phyloP scores from a whole-genome alignment of 1,140 invertebrate genomes.

The Cydia pomonella region DNA sequence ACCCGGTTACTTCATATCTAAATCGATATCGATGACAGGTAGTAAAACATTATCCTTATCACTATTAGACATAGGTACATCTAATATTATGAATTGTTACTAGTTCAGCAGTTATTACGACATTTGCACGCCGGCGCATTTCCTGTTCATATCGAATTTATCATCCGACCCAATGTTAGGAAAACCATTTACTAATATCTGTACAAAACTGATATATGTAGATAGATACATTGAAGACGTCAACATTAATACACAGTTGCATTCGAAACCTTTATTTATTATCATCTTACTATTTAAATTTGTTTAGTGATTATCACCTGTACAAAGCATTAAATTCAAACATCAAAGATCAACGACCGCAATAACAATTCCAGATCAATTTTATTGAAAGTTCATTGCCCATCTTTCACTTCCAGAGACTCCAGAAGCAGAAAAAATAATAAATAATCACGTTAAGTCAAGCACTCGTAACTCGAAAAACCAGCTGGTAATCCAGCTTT shows the following conservation, averaged over 20 bases:
- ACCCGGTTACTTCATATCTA: constrained; percentile 14
- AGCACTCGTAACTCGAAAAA: neutral
- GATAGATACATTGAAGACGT: too few species aligned
- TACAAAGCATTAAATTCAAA: too few species aligned
- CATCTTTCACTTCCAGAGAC: neutral
- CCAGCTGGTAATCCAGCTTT: neutral
- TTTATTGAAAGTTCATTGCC: neutral
- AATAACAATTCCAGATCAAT: neutral
- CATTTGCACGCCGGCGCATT: neutral
- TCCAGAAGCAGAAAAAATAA: neutral
- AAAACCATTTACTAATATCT: neutral
- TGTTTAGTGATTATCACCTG: too few species aligned
- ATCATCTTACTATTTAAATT: too few species aligned
- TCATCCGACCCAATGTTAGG: neutral
- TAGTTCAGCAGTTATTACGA: neutral
- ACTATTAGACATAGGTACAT: neutral
- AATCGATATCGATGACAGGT: constrained; percentile 26
- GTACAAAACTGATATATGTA: neutral
- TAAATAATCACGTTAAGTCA: neutral
- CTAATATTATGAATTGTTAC: neutral
- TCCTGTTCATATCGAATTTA: too few species aligned
- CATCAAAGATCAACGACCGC: too few species aligned
- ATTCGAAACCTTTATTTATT: too few species aligned
- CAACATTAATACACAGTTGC: too few species aligned
- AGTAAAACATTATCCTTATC: constrained; percentile 32